Conservation (phyloP, 2,113 vertebrate genomes). For the Rhabdornis inornatus region DNA sequence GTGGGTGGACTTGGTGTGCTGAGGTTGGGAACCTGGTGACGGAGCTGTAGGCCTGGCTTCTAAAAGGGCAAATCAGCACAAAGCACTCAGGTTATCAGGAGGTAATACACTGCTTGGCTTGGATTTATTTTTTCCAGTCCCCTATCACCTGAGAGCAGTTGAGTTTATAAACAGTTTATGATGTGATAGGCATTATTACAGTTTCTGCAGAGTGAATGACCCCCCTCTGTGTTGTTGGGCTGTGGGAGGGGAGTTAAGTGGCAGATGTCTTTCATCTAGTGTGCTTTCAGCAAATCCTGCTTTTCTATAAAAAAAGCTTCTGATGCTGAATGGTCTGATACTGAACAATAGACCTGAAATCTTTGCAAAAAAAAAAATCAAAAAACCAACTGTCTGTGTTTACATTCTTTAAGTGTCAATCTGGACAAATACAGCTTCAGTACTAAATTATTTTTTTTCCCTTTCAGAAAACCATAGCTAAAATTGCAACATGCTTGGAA, state of each 20-base stretch:
- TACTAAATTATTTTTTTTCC: not conserved
- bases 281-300: not conserved
- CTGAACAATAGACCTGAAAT: not conserved
- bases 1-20: not conserved
- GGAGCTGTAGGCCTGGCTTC: not conserved
- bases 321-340: not conserved
- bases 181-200: not conserved
- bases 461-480: constrained; percentile 91
- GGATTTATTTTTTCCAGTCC: not conserved
- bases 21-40: not conserved
- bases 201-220: not conserved
- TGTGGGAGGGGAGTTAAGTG: not conserved
- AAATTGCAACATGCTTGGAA: constrained; percentile 96
- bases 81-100: not conserved
- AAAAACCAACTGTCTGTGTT: not conserved
- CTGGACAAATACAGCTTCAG: not conserved
- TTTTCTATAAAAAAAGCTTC: not conserved
- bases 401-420: not conserved
- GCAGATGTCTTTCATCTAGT: not conserved
- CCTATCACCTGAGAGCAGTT: not conserved
- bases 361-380: not conserved
- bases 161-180: not conserved
- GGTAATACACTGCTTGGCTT: not conserved
- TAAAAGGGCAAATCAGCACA: not conserved
- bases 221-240: not conserved